phyloP scores from a whole-genome alignment of 2,113 vertebrate genomes.

The Misgurnus anguillicaudatus region DNA sequence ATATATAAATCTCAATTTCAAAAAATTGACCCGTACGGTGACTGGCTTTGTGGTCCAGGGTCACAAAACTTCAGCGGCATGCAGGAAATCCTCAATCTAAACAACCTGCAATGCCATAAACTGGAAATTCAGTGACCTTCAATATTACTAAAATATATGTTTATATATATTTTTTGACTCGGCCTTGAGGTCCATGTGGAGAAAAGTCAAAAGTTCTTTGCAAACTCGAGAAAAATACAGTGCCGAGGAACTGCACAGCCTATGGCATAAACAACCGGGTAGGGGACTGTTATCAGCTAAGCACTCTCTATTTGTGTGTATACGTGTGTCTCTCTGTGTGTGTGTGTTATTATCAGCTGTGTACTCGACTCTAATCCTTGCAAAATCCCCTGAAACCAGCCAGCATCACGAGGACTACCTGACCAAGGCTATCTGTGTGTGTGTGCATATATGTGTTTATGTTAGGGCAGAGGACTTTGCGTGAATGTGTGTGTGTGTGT shows the following conservation, averaged over 20 bases:
- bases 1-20: too few relatives aligned
- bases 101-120: background rate
- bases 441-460: background rate
- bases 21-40: too few relatives aligned
- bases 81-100: background rate
- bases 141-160: background rate
- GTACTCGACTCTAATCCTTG: conserved; percentile 29
- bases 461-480: background rate
- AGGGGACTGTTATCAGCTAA: conserved; percentile 29
- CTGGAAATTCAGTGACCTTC: background rate
- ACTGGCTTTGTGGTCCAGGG: too few relatives aligned
- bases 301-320: conserved; percentile 18
- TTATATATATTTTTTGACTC: background rate
- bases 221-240: conserved; percentile 15
- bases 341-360: conserved; percentile 22
- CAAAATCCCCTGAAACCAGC: conserved; percentile 37
- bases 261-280: conserved; percentile 35
- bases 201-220: conserved; percentile 20
- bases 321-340: conserved; percentile 21
- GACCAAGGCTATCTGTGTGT: conserved; percentile 33
- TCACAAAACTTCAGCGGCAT: background rate
- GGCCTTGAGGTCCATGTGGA: background rate
- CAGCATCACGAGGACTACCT: conserved; percentile 18
- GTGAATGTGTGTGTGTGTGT: background rate
- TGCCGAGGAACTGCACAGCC: conserved; percentile 21